Percentiles rank a stretch among this genome's conserved stretches.
phyloP scores from a whole-genome alignment of 2,797 vertebrate species.

The Falco rusticolus region DNA sequence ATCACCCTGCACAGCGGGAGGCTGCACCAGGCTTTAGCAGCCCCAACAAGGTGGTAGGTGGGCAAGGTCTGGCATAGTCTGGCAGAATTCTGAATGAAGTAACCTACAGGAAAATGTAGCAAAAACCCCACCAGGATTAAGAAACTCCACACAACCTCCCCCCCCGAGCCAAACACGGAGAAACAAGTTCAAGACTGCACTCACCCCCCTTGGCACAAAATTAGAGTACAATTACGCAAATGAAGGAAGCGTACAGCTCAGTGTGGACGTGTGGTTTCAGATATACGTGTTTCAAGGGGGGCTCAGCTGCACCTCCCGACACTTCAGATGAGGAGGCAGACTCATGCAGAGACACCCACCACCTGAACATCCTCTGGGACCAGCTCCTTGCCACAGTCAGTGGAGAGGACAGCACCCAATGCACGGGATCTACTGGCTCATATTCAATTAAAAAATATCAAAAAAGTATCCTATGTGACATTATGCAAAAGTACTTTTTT shows the following conservation, averaged over 20 bases:
- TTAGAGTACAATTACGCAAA: background rate
- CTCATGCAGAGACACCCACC: background rate
- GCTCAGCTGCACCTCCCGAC: background rate
- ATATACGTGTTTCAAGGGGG: background rate
- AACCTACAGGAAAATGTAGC: background rate
- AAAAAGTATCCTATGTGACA: rapidly evolving
- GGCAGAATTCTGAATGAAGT: background rate
- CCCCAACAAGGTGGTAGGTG: background rate
- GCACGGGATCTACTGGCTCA: rapidly evolving
- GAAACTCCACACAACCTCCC: background rate
- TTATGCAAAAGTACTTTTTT: rapidly evolving
- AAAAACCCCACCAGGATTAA: background rate
- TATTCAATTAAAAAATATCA: background rate
- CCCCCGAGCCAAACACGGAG: background rate
- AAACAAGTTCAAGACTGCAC: background rate
- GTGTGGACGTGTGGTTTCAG: rapidly evolving
- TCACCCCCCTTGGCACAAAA: background rate
- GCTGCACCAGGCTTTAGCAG: background rate
- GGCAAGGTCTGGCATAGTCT: background rate
- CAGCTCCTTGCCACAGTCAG: rapidly evolving
- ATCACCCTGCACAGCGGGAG: background rate
- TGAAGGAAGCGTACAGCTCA: background rate
- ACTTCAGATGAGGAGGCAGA: too few species aligned
- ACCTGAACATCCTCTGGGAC: background rate
- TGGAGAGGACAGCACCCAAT: background rate